Evolutionary conservation across 2,113 vertebrate species (phyloP).

Genomic region (Lepisosteus osseus): DNA sequence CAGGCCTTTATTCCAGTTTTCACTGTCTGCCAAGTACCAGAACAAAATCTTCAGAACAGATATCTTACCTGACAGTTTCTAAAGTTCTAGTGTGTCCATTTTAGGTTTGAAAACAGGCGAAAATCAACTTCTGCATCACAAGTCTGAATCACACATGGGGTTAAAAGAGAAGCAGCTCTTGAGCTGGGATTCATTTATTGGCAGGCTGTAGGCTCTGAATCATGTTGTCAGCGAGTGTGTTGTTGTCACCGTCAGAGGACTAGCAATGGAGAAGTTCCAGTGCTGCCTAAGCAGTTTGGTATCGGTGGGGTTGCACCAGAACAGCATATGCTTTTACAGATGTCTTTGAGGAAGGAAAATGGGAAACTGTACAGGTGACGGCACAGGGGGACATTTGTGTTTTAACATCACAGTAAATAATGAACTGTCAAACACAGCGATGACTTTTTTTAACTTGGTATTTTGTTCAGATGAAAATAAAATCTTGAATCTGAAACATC

Average conservation of each 20-base stretch:
- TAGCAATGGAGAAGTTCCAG: slow-evolving; percentile 17
- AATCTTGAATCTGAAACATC: too few relatives aligned
- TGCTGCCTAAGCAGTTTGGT: slow-evolving; percentile 1
- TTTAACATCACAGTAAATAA: too few relatives aligned
- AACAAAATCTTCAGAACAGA: too few relatives aligned
- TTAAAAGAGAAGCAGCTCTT: background rate
- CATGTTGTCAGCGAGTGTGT: slow-evolving; percentile 19
- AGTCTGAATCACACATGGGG: background rate
- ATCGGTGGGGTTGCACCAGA: slow-evolving; percentile 10
- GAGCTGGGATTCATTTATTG: slow-evolving; percentile 16
- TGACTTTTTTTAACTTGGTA: too few relatives aligned
- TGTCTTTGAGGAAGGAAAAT: slow-evolving; percentile 10
- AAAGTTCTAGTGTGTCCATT: too few relatives aligned
- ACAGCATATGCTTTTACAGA: slow-evolving; percentile 24
- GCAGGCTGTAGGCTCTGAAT: slow-evolving; percentile 15
- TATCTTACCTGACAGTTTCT: too few relatives aligned
- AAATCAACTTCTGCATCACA: too few relatives aligned
- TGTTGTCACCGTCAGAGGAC: slow-evolving; percentile 19
- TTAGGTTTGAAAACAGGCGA: too few relatives aligned
- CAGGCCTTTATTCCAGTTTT: too few relatives aligned
- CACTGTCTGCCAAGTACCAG: too few relatives aligned
- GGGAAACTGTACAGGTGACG: background rate
- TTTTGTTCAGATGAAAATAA: too few relatives aligned
- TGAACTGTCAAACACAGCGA: too few relatives aligned
- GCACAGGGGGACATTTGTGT: background rate